phyloP scores from a whole-genome alignment of 2,797 vertebrate species.

The Coendou prehensilis region DNA sequence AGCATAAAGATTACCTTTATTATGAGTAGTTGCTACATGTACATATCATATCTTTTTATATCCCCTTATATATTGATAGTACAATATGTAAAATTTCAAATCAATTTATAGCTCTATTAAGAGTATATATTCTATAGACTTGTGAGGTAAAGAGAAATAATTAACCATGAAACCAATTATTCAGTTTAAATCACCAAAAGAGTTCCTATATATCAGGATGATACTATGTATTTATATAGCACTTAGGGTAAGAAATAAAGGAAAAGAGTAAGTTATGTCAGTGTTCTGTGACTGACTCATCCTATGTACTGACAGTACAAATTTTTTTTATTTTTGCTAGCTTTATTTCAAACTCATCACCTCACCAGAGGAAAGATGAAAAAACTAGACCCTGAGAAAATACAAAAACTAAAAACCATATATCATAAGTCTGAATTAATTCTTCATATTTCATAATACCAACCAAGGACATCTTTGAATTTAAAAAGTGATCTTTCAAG shows the following conservation, averaged over 20 bases:
- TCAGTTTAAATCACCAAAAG: not conserved
- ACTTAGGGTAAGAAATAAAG: not conserved
- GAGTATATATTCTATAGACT: not conserved
- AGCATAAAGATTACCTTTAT: not conserved
- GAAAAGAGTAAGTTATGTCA: not conserved
- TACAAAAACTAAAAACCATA: not conserved
- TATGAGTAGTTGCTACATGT: not conserved
- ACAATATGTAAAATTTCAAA: slow-evolving; percentile 20
- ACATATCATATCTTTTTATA: not conserved
- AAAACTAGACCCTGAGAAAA: not conserved
- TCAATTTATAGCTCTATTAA: not conserved
- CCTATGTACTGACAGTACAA: not conserved
- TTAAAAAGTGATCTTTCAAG: not conserved
- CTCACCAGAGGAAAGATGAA: not conserved
- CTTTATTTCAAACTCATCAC: not conserved
- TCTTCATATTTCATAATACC: not conserved
- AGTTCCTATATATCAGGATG: not conserved
- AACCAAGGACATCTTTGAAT: slow-evolving; percentile 3
- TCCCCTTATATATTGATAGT: not conserved
- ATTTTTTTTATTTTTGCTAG: not conserved
- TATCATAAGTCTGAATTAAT: not conserved
- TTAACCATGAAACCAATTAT: not conserved
- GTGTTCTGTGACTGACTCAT: not conserved
- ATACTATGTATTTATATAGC: not conserved
- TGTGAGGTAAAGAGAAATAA: slow-evolving; percentile 40